Conservation (phyloP, 2,113 vertebrate genomes). For the Percina caprodes region DNA sequence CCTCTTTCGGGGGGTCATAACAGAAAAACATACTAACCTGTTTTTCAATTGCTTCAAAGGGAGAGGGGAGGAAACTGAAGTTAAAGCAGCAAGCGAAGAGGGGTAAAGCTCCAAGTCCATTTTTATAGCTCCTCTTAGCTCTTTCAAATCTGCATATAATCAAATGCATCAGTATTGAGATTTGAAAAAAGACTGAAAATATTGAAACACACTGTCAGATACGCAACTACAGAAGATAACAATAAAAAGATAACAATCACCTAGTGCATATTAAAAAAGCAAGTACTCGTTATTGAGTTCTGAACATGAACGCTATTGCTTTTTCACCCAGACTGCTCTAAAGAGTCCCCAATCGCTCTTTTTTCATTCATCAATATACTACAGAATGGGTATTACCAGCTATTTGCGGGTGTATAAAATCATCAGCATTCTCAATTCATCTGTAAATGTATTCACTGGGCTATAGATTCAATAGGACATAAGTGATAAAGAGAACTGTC, state of each 20-base stretch:
- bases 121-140: conserved; percentile 70
- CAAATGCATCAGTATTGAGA: neutral
- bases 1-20: neutral
- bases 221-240: neutral
- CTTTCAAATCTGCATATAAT: conserved; percentile 66
- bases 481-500: neutral
- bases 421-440: neutral
- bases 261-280: neutral
- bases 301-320: neutral
- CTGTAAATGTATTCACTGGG: conserved; percentile 6
- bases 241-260: conserved; percentile 5
- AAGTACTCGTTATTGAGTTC: neutral
- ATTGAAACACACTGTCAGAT: neutral
- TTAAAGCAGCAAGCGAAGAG: conserved; percentile 7
- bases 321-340: neutral
- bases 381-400: neutral
- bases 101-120: conserved; percentile 62
- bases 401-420: neutral
- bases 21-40: conserved; percentile 42
- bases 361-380: conserved; percentile 13
- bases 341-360: neutral
- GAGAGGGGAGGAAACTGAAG: neutral
- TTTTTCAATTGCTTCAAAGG: conserved; percentile 28
- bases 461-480: neutral
- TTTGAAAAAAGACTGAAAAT: neutral